A percentile compares a stretch with the other conserved stretches of the same genome.
Conservation (phyloP, 1,140 invertebrate genomes). For the Antheraea pernyi region DNA sequence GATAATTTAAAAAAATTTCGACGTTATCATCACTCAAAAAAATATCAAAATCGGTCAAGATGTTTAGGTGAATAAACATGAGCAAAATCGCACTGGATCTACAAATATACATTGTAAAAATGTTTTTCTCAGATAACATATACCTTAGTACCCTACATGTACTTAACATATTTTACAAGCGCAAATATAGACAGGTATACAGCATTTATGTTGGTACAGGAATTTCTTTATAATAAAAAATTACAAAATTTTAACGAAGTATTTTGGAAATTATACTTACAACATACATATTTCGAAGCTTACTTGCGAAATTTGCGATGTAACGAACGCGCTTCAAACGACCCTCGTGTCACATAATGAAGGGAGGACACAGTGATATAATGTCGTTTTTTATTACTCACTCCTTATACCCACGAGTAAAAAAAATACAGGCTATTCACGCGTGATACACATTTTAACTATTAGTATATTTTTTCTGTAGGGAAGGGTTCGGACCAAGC, state of each 20-base stretch:
- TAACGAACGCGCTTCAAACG: constrained; percentile 39
- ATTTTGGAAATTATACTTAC: not conserved
- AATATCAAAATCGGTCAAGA: too few species aligned
- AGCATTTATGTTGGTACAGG: not conserved
- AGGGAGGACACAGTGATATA: constrained; percentile 74
- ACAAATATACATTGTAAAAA: too few species aligned
- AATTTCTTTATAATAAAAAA: not conserved
- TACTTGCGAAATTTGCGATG: constrained; percentile 23
- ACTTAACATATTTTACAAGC: too few species aligned
- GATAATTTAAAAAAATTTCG: too few species aligned
- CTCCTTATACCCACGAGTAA: constrained; percentile 74
- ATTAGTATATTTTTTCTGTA: constrained; percentile 61
- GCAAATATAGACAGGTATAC: too few species aligned
- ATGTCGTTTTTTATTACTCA: constrained; percentile 77
- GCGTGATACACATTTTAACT: constrained; percentile 72
- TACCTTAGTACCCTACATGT: too few species aligned
- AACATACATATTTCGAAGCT: constrained; percentile 15
- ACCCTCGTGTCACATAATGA: constrained; percentile 67
- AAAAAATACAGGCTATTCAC: constrained; percentile 64
- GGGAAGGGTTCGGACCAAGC: constrained; percentile 66
- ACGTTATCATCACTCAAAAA: too few species aligned
- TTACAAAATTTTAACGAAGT: too few species aligned
- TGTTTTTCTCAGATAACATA: too few species aligned
- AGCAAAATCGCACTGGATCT: too few species aligned
- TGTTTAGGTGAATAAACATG: too few species aligned